Percentiles rank a stretch among this genome's conserved stretches.
phyloP scores from a whole-genome alignment of 2,113 vertebrate species.

The Ifrita kowaldi region DNA sequence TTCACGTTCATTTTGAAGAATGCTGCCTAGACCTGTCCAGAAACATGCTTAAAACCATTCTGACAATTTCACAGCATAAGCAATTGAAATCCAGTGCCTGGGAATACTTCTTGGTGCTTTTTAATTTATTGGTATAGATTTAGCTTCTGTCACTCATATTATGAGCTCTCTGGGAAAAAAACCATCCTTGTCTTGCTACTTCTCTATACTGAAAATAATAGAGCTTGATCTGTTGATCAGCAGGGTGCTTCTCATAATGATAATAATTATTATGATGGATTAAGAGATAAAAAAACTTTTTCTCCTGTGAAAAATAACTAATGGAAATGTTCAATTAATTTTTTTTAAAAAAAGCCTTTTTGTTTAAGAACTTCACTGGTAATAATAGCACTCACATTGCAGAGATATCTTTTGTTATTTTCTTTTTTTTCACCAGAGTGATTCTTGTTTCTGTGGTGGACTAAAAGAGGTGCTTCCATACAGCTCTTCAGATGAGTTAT shows the following conservation, averaged over 20 bases:
- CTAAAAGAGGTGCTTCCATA: neutral
- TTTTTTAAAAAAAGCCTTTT: neutral
- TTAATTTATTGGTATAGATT: neutral
- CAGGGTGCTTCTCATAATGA: neutral
- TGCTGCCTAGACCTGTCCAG: neutral
- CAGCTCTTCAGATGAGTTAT: neutral
- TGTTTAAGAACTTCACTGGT: neutral
- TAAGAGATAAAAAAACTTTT: neutral
- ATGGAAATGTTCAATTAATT: neutral
- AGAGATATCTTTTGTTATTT: neutral
- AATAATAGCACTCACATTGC: rapidly evolving
- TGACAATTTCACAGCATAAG: neutral
- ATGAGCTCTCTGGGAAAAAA: neutral
- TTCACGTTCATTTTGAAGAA: neutral
- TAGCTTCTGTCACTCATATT: neutral
- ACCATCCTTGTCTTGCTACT: neutral
- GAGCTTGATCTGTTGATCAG: neutral
- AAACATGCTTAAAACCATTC: neutral
- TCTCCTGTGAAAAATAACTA: neutral
- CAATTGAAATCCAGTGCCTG: neutral
- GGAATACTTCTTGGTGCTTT: neutral
- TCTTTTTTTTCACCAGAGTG: rapidly evolving
- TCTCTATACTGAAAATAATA: neutral
- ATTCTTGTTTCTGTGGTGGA: neutral
- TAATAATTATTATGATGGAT: neutral